A percentile compares a stretch with the other conserved stretches of the same genome.
Evolutionary conservation across 2,888 invertebrate genomes (phyloP).

Genomic region (Standfussiana lucernea): DNA sequence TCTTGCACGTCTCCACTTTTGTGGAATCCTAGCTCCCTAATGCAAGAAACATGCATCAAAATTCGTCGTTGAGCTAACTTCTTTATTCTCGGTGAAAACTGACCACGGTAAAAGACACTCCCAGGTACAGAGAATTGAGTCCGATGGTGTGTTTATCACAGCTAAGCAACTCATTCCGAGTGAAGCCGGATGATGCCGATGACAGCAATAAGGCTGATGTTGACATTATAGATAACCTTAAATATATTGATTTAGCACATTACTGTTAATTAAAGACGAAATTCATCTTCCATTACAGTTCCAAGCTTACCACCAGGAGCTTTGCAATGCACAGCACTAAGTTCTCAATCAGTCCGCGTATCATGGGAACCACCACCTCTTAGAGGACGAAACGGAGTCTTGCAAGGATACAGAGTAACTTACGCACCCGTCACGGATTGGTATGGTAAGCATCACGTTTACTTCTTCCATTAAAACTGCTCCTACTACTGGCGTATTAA

Average conservation of each 20-base stretch:
- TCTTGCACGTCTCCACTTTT: background rate
- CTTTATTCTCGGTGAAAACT: background rate
- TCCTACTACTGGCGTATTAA: background rate
- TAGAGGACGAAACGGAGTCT: constrained; percentile 95
- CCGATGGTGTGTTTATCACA: background rate
- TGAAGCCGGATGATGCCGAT: no score
- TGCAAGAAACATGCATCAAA: background rate
- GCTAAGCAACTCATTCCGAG: background rate
- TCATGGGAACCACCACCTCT: constrained; percentile 96
- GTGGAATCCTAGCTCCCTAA: background rate
- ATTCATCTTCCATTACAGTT: constrained; percentile 88
- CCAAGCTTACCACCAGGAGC: constrained; percentile 96
- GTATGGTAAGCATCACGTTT: constrained; percentile 92
- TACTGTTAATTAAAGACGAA: background rate
- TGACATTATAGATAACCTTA: background rate
- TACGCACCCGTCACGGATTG: constrained; percentile 95
- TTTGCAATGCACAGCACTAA: constrained; percentile 95
- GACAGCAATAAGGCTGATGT: background rate
- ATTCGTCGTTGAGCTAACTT: background rate
- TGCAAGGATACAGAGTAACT: constrained; percentile 96
- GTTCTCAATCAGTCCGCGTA: constrained; percentile 96
- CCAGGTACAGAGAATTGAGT: background rate
- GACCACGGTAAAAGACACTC: background rate
- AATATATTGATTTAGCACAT: background rate
- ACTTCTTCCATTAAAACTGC: background rate